Percentiles rank a stretch among this genome's conserved stretches.
phyloP scores from a whole-genome alignment of 2,113 vertebrate species.

The Enhydra lutris region DNA sequence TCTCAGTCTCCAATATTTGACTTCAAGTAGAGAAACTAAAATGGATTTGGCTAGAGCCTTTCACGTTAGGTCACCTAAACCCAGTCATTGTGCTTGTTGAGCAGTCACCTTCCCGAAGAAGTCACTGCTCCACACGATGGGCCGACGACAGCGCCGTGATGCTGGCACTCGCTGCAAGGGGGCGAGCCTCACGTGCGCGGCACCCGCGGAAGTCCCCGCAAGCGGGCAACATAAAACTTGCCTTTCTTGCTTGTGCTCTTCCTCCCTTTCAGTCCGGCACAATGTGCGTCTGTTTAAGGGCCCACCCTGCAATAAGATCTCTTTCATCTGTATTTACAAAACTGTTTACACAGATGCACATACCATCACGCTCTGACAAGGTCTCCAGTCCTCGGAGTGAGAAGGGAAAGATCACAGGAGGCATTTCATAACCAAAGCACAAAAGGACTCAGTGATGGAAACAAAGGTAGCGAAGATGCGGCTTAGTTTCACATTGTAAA shows the following conservation, averaged over 20 bases:
- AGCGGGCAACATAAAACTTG: not conserved
- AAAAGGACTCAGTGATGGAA: not conserved
- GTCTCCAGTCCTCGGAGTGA: not conserved
- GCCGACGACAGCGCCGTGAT: not conserved
- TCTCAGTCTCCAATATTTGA: constrained; percentile 64
- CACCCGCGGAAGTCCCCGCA: not conserved
- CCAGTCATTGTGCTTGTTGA: not conserved
- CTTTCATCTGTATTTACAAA: constrained; percentile 62
- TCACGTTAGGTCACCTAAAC: constrained; percentile 57
- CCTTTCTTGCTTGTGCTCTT: not conserved
- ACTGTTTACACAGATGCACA: constrained; percentile 70
- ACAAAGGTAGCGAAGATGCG: not conserved
- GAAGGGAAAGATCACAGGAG: not conserved
- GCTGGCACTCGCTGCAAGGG: not conserved
- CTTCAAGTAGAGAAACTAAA: constrained; percentile 71
- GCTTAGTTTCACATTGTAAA: not conserved
- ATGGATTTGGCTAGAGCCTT: constrained; percentile 60
- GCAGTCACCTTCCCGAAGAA: not conserved
- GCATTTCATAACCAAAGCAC: not conserved
- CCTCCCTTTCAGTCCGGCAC: not conserved
- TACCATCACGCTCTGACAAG: not conserved
- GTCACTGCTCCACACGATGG: not conserved
- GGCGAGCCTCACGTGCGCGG: not conserved
- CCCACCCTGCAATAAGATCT: constrained; percentile 33
- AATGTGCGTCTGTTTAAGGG: constrained; percentile 49